Evolutionary conservation across 2,888 invertebrate genomes (phyloP).

Genomic region (Nezara viridula): DNA sequence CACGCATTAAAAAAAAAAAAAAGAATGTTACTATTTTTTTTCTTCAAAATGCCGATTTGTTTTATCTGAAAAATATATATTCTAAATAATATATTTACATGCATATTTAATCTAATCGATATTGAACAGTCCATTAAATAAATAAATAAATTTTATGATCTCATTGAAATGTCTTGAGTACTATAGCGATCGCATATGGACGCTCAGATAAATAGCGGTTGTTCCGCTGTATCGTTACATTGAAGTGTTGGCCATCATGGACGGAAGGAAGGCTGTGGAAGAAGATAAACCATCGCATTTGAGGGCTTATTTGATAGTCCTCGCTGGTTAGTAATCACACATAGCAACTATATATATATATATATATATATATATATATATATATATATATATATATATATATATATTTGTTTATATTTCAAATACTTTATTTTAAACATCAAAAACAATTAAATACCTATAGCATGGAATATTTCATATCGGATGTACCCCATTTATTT

Average conservation of each 20-base stretch:
- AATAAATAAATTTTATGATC: background rate
- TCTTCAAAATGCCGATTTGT: too few species aligned
- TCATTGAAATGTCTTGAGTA: background rate
- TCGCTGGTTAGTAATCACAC: background rate
- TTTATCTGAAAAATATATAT: too few species aligned
- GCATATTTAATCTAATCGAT: background rate
- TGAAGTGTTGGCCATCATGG: background rate
- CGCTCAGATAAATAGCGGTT: background rate
- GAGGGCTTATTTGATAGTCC: background rate
- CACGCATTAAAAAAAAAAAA: too few species aligned
- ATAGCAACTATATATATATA: too few species aligned
- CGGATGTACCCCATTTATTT: too few species aligned
- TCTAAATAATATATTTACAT: too few species aligned
- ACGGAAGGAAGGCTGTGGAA: background rate
- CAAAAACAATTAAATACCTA: too few species aligned
- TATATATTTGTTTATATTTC: too few species aligned
- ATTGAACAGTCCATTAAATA: background rate
- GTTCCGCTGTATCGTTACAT: background rate
- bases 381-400: too few species aligned
- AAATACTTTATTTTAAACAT: too few species aligned
- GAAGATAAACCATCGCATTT: background rate
- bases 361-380: background rate
- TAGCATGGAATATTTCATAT: too few species aligned
- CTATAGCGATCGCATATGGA: background rate
- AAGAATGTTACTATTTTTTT: too few species aligned